These are phyloP conservation scores for Choreutis nemorana DNA, from an alignment of 2,888 invertebrate species.

Conservation along the genomic window DNA sequence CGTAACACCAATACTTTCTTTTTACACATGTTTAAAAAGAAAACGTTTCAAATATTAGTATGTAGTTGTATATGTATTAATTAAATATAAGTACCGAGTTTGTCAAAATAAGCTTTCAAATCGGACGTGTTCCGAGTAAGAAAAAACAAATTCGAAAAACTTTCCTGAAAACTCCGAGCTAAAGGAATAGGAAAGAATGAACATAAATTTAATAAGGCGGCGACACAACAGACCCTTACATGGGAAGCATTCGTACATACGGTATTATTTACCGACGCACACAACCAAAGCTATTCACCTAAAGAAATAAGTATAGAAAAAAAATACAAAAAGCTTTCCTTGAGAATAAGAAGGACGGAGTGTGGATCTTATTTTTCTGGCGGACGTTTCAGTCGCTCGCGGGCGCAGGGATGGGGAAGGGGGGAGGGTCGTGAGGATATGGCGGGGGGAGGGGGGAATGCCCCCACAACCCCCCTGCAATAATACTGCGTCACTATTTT, in stretches of 20 bases:
- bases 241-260: conserved; percentile 27
- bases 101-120: too few relatives aligned
- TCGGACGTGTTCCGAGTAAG: background rate
- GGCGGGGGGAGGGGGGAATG: conserved; percentile 28
- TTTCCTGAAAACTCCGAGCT: too few relatives aligned
- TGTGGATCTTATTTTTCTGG: conserved; percentile 66
- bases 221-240: conserved; percentile 18
- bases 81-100: too few relatives aligned
- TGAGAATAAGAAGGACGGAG: conserved; percentile 65
- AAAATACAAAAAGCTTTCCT: conserved; percentile 57
- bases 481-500: conserved; percentile 70
- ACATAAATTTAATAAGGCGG: conserved; percentile 20
- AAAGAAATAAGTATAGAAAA: conserved; percentile 47
- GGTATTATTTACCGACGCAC: conserved; percentile 44
- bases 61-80: too few relatives aligned
- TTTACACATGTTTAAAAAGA: too few relatives aligned
- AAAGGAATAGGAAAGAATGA: too few relatives aligned
- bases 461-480: conserved; percentile 53
- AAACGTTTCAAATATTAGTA: too few relatives aligned
- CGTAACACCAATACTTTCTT: too few relatives aligned
- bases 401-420: conserved; percentile 29
- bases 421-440: conserved; percentile 16
- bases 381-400: conserved; percentile 64
- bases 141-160: conserved; percentile 1
- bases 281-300: conserved; percentile 27